phyloP scores from a whole-genome alignment of 2,888 invertebrate genomes.

The Dicycla oo region DNA sequence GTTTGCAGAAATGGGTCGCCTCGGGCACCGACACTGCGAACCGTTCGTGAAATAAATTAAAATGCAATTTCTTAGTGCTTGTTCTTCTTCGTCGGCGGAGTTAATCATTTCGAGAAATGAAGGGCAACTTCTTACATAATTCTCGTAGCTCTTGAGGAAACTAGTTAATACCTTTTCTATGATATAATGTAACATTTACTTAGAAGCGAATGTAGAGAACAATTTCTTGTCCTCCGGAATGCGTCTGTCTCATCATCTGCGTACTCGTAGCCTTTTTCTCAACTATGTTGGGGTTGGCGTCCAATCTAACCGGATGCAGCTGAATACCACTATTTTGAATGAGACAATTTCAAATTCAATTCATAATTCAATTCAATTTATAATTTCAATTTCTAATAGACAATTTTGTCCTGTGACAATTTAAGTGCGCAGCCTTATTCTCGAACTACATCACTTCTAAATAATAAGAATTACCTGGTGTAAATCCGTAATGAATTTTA shows the following conservation, averaged over 20 bases:
- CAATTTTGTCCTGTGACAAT: not conserved
- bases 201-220: not conserved
- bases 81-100: not conserved
- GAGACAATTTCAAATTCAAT: too few species aligned
- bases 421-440: not conserved
- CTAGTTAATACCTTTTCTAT: not conserved
- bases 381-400: too few species aligned
- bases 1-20: conserved; percentile 6
- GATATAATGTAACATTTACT: not conserved
- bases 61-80: conserved; percentile 29
- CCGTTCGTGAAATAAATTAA: conserved; percentile 38
- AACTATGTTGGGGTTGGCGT: too few species aligned
- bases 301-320: too few species aligned
- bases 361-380: too few species aligned
- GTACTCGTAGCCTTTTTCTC: too few species aligned
- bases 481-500: not conserved
- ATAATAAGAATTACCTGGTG: not conserved
- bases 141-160: not conserved
- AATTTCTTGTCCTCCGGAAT: not conserved
- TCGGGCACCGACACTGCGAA: conserved; percentile 4
- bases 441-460: not conserved
- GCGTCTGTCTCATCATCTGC: too few species aligned
- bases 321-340: too few species aligned
- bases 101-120: conserved; percentile 11
- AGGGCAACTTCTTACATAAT: not conserved